Percentiles rank a stretch among this genome's conserved stretches.
Conservation (phyloP, 2,888 invertebrate genomes). For the Morpho achilles region DNA sequence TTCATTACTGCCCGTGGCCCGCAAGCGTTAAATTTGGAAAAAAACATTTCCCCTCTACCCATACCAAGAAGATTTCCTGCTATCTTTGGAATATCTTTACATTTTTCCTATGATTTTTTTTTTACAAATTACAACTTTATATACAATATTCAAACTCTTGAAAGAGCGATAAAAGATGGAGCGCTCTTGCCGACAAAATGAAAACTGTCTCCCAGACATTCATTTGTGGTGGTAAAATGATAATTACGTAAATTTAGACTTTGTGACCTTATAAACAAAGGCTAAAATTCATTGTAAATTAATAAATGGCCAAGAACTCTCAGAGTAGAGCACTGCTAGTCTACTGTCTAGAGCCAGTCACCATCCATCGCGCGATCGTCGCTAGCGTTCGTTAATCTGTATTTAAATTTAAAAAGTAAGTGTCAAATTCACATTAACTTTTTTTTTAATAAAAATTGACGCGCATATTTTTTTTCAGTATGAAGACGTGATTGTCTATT, state of each 20-base stretch:
- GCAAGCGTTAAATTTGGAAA: too few relatives aligned
- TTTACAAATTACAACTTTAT: too few relatives aligned
- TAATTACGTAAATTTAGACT: neutral
- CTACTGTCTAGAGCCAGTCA: constrained; percentile 2
- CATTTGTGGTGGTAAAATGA: neutral
- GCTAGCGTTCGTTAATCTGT: constrained; percentile 1
- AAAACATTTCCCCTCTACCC: too few relatives aligned
- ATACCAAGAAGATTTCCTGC: too few relatives aligned
- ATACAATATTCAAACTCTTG: too few relatives aligned
- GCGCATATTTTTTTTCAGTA: neutral
- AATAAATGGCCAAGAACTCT: constrained; percentile 4
- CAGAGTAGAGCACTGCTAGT: neutral
- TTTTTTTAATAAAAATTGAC: neutral
- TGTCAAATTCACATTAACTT: constrained; percentile 1
- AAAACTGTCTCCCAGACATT: neutral
- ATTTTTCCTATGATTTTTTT: too few relatives aligned
- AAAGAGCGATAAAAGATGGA: too few relatives aligned
- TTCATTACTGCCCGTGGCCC: too few relatives aligned
- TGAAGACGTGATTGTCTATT: neutral
- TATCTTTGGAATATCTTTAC: too few relatives aligned
- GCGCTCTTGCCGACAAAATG: neutral
- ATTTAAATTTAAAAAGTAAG: constrained; percentile 7
- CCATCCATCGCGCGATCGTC: constrained; percentile 4
- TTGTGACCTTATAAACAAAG: neutral
- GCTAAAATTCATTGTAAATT: constrained; percentile 1